These are phyloP conservation scores for Cairina moschata DNA, from an alignment of 2,113 vertebrate species.

Conservation along the genomic window DNA sequence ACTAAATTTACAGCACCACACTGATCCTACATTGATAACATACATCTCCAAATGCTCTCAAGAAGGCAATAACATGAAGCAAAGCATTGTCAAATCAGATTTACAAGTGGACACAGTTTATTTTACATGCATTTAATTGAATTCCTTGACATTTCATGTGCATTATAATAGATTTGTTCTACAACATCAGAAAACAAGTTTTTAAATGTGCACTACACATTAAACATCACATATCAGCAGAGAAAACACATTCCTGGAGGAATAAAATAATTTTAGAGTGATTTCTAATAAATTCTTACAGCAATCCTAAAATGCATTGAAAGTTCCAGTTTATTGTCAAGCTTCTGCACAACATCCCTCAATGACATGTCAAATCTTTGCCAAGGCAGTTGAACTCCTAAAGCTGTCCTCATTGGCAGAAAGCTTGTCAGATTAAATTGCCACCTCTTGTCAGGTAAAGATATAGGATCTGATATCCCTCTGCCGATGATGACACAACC, in stretches of 20 bases:
- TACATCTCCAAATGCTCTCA: conserved; percentile 26
- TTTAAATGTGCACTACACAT: conserved; percentile 70
- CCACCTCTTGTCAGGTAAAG: conserved; percentile 73
- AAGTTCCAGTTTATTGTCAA: conserved; percentile 75
- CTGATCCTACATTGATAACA: conserved; percentile 12
- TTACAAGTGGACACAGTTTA: conserved; percentile 73
- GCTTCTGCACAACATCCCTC: conserved; percentile 65
- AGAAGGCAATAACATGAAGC: conserved; percentile 25
- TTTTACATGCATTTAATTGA: conserved; percentile 63
- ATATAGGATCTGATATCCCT: conserved; percentile 57
- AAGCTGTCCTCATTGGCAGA: conserved; percentile 70
- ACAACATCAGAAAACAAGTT: conserved; percentile 69
- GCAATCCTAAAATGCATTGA: conserved; percentile 73
- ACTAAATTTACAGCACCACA: not conserved
- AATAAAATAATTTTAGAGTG: conserved; percentile 78
- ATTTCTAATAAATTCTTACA: conserved; percentile 81
- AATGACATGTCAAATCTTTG: conserved; percentile 70
- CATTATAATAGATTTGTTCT: conserved; percentile 69
- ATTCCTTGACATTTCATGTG: conserved; percentile 61
- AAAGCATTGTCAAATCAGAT: conserved; percentile 54
- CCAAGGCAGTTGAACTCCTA: conserved; percentile 63
- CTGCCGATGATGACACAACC: conserved; percentile 45
- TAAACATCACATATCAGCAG: conserved; percentile 73
- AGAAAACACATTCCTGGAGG: conserved; percentile 67
- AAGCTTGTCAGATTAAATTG: conserved; percentile 79